A percentile compares a stretch with the other conserved stretches of the same genome.
phyloP scores from a whole-genome alignment of 2,113 vertebrate species.

The Syngnathus scovelli region DNA sequence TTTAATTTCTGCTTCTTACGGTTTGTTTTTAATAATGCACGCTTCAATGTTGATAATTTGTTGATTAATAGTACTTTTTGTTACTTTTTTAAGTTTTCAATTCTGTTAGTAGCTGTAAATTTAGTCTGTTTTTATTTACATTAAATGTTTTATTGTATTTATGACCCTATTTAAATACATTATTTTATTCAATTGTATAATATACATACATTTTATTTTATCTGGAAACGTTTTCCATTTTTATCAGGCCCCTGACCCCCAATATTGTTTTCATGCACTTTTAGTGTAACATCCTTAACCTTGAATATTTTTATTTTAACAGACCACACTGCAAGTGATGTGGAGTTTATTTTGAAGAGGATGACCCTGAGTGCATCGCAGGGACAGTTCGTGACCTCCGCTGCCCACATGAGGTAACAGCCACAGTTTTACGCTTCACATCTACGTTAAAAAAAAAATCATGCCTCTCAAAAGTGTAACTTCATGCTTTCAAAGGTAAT shows the following conservation, averaged over 20 bases:
- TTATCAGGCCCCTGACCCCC: too few species aligned
- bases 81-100: too few species aligned
- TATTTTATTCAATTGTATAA: neutral
- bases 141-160: too few species aligned
- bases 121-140: too few species aligned
- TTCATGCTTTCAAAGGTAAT: slow-evolving; percentile 9
- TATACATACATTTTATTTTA: too few species aligned
- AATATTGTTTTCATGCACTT: neutral
- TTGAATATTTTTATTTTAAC: neutral
- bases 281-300: neutral
- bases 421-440: neutral
- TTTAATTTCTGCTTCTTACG: too few species aligned
- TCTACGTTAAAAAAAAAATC: slow-evolving; percentile 8
- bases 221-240: neutral
- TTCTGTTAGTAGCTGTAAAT: too few species aligned
- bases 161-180: neutral
- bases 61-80: too few species aligned
- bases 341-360: neutral
- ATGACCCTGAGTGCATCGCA: neutral
- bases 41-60: too few species aligned
- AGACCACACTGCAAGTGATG: neutral
- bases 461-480: slow-evolving; percentile 3
- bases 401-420: neutral
- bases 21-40: too few species aligned
- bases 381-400: neutral